phyloP scores from a whole-genome alignment of 2,113 vertebrate species.

The Megalops atlanticus region DNA sequence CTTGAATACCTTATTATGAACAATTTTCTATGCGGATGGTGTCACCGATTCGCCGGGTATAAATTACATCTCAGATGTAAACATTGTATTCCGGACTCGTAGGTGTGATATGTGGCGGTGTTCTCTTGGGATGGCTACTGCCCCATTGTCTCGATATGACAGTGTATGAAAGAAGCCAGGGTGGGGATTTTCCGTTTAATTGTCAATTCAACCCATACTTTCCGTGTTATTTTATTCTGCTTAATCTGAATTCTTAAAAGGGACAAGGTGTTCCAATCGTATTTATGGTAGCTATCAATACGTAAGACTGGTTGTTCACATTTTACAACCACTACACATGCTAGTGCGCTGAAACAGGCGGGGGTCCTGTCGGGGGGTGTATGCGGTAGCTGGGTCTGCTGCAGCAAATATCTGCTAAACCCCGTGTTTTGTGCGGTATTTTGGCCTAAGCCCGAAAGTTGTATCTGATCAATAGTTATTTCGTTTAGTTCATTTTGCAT shows the following conservation, averaged over 20 bases:
- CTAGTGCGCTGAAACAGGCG: neutral
- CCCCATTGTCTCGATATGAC: conserved; percentile 28
- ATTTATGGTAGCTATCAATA: neutral
- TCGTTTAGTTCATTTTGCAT: neutral
- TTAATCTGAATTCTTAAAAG: neutral
- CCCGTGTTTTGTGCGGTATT: neutral
- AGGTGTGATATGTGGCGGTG: neutral
- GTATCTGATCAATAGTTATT: neutral
- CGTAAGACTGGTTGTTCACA: neutral
- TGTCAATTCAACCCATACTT: neutral
- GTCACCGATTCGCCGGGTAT: neutral
- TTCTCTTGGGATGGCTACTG: conserved; percentile 8
- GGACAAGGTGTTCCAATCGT: neutral
- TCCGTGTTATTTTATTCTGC: neutral
- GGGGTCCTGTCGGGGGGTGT: neutral
- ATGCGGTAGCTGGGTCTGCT: neutral
- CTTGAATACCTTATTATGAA: conserved; percentile 3
- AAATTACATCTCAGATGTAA: neutral
- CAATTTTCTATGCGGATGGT: neutral
- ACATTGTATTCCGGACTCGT: neutral
- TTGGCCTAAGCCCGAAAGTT: neutral
- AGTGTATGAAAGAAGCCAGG: neutral
- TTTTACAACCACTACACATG: neutral
- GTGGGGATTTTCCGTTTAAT: neutral
- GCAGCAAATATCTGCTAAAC: conserved; percentile 5